Evolutionary conservation across 1,140 invertebrate species (phyloP), one percentile per base, ranked within the genome.

Genomic region (Brachionus manjavacas): DNA sequence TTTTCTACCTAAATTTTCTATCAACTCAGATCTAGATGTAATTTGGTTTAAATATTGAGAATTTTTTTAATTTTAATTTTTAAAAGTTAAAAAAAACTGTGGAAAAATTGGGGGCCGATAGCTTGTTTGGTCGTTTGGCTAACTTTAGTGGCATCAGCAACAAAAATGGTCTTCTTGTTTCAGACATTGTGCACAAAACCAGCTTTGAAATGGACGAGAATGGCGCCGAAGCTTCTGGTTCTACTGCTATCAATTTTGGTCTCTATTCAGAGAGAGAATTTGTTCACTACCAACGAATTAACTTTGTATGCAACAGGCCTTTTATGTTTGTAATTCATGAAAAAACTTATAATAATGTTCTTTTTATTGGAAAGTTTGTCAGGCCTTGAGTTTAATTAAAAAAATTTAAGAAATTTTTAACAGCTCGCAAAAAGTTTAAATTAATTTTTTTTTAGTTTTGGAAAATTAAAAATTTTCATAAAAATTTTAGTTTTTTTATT

Each of bases 171-270:
- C 46, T 88, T 8, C 86, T 68, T 25, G 86, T 89, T 6, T 86
- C 86, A 7, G 80, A 87, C 16, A 87, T 90, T 14, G 84, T 90
- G 12, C 91, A 92, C 84, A 90, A 91, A 85, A 89, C 91, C 7
- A 88, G 91, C 52, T 89, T 92, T 7, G 91, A 92, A 74, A 88
- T 95, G 3, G 88, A 89, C 84, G 90, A 91, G 85, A 87, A 88
- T 80, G 90, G 90, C 3, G 89, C 88, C 2, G 88, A 89, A 83
- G 90, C 90, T 4, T 88, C 89, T 8, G 90, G 88, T 9, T 88
- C 88, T 1, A 88, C 88, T n/a, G 87, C 55, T 41, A 84, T 86
- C 76, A 86, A 84, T 83, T 12, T 78, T 43, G n/a, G 72, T 49
- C 20, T 76, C 3, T 49, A 49, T 49, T 52, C 74, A n/a, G n/a